Conservation (phyloP, 2,113 vertebrate genomes). For the Numida meleagris region DNA sequence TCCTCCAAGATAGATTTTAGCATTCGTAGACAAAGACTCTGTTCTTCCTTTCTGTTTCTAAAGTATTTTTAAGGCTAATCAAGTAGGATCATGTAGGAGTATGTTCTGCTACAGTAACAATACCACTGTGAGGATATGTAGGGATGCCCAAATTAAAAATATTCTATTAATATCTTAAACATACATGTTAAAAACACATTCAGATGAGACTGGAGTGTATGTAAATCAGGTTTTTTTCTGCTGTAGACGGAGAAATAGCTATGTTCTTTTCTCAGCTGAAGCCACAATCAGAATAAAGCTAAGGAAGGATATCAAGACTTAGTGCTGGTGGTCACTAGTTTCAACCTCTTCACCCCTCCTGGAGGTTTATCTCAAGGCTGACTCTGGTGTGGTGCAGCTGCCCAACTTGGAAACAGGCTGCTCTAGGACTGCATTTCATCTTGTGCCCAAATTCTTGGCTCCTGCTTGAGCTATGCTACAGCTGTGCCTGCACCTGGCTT, state of each 20-base stretch:
- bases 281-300: not conserved
- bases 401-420: not conserved
- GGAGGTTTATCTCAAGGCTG: not conserved
- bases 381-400: not conserved
- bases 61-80: slow-evolving; percentile 52
- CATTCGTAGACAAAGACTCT: slow-evolving; percentile 23
- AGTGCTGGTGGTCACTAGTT: not conserved
- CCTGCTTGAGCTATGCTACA: not conserved
- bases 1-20: slow-evolving; percentile 47
- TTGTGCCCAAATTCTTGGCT: not conserved
- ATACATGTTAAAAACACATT: not conserved
- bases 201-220: slow-evolving; percentile 1
- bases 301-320: not conserved
- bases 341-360: not conserved
- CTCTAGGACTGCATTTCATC: not conserved
- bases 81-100: slow-evolving; percentile 57
- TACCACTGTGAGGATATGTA: slow-evolving; percentile 22
- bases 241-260: not conserved
- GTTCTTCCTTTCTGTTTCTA: slow-evolving; percentile 47
- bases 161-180: slow-evolving; percentile 48
- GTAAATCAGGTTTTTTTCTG: not conserved
- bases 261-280: not conserved
- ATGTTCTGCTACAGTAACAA: slow-evolving; percentile 37
- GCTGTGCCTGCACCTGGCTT: not conserved
- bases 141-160: slow-evolving; percentile 39